Percentiles rank a stretch among this genome's conserved stretches.
phyloP scores from a whole-genome alignment of 2,888 invertebrate species.

The Tholera decimalis region DNA sequence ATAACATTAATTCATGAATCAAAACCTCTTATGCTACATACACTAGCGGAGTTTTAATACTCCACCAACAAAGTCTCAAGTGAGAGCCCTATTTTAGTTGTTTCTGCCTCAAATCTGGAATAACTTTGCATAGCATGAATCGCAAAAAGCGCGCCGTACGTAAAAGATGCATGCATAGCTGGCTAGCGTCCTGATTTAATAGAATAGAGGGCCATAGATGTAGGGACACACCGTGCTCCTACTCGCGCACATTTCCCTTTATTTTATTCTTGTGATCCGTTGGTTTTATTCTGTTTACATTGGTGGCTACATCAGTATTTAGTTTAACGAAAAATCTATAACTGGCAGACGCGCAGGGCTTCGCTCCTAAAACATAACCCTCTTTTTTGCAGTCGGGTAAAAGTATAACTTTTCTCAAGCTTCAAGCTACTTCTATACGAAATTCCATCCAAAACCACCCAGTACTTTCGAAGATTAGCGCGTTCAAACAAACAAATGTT shows the following conservation, averaged over 20 bases:
- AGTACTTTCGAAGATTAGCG: too few species aligned
- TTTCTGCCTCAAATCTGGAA: slow-evolving; percentile 84
- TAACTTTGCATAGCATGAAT: slow-evolving; percentile 89
- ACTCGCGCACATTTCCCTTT: slow-evolving; percentile 66
- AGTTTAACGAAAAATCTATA: neutral
- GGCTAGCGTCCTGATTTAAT: slow-evolving; percentile 84
- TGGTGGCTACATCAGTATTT: slow-evolving; percentile 50
- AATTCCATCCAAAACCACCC: too few species aligned
- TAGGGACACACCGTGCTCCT: slow-evolving; percentile 67
- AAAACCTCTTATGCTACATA: slow-evolving; percentile 28
- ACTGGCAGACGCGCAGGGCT: too few species aligned
- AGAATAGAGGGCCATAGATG: slow-evolving; percentile 82
- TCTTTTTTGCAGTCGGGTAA: too few species aligned
- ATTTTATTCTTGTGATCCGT: slow-evolving; percentile 69
- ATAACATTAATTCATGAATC: slow-evolving; percentile 35
- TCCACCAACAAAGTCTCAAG: slow-evolving; percentile 47
- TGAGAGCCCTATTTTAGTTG: slow-evolving; percentile 74
- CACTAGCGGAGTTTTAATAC: slow-evolving; percentile 50
- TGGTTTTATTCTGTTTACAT: slow-evolving; percentile 72
- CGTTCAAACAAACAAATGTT: too few species aligned
- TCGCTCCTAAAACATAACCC: too few species aligned
- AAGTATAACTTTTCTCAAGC: too few species aligned
- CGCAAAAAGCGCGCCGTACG: slow-evolving; percentile 78
- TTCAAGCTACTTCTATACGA: too few species aligned
- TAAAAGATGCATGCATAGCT: slow-evolving; percentile 76